Percentiles rank a stretch among this genome's conserved stretches.
Evolutionary conservation across 2,113 vertebrate genomes (phyloP).

Genomic region (Ascaphus truei): DNA sequence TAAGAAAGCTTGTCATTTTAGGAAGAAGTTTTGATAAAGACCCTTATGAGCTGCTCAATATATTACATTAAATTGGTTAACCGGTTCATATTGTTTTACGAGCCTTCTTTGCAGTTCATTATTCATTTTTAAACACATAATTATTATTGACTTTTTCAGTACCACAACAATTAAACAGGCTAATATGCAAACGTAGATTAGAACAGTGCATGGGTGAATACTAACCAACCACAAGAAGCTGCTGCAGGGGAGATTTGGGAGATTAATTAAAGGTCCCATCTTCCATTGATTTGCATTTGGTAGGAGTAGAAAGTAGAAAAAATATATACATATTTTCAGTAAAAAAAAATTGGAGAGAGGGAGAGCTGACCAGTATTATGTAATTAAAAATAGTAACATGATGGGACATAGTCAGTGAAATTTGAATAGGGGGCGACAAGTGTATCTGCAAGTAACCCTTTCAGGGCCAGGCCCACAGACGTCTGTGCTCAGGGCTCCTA

Average conservation of each 20-base stretch:
- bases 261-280: background rate
- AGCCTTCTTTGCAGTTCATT: background rate
- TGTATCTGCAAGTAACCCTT: too few species aligned
- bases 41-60: background rate
- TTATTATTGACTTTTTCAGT: background rate
- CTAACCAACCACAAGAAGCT: too few species aligned
- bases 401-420: too few species aligned
- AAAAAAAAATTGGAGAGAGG: too few species aligned
- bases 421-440: too few species aligned
- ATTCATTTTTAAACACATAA: conserved; percentile 1
- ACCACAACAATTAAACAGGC: background rate
- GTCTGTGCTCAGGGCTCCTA: too few species aligned
- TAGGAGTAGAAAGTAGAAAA: too few species aligned
- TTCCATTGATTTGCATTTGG: background rate
- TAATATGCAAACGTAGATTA: background rate
- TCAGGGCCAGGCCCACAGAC: too few species aligned
- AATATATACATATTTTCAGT: too few species aligned
- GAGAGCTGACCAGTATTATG: too few species aligned
- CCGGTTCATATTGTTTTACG: background rate
- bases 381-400: too few species aligned
- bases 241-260: background rate
- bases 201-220: background rate
- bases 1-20: background rate
- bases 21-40: too few species aligned
- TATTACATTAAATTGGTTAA: background rate